phyloP scores from a whole-genome alignment of 2,113 vertebrate species.

The Vireo altiloquus region DNA sequence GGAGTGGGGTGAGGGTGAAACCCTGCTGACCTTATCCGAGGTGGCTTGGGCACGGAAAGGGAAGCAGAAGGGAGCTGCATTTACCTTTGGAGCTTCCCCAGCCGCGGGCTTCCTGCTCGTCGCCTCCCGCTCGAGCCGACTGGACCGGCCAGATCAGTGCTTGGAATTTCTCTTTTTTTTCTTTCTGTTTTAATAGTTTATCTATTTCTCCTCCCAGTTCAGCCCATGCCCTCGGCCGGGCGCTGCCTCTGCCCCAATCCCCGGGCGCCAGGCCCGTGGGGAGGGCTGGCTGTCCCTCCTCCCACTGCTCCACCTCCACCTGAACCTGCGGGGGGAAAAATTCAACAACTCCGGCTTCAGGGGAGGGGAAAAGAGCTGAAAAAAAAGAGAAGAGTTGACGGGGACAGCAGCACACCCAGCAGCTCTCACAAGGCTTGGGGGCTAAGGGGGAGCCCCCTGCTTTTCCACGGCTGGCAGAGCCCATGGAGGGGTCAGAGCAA shows the following conservation, averaged over 20 bases:
- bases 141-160: not conserved
- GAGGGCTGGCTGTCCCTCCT: conserved; percentile 2
- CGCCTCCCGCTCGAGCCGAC: not conserved
- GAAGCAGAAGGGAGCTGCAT: not conserved
- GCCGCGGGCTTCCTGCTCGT: not conserved
- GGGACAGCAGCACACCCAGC: not conserved
- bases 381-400: not conserved
- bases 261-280: not conserved
- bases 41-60: accelerated
- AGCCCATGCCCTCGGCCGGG: not conserved
- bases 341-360: not conserved
- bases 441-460: not conserved
- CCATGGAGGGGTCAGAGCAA: not conserved
- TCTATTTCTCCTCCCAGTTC: not conserved
- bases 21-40: not conserved
- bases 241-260: not conserved
- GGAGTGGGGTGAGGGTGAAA: not conserved
- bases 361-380: not conserved
- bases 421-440: not conserved
- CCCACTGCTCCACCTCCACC: conserved; percentile 39
- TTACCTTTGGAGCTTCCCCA: conserved; percentile 8
- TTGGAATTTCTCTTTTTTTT: not conserved
- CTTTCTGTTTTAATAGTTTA: not conserved
- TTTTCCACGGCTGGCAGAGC: not conserved
- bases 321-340: not conserved